phyloP scores from a whole-genome alignment of 2,888 invertebrate species.

The Drosophila melanocephala region DNA sequence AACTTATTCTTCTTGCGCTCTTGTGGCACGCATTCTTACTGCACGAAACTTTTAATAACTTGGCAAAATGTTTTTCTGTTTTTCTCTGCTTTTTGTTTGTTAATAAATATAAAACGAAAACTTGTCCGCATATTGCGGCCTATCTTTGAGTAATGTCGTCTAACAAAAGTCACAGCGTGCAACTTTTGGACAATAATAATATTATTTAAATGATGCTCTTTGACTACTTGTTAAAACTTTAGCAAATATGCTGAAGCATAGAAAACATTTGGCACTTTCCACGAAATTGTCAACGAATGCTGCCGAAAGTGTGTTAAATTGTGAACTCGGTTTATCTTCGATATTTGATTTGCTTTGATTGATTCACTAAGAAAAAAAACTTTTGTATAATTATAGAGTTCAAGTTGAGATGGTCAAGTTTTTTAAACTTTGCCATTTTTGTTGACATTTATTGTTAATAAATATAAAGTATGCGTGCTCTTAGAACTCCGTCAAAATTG shows the following conservation, averaged over 20 bases:
- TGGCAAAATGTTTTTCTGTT: conserved; percentile 11
- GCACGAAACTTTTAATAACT: conserved; percentile 50
- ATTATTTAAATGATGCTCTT: conserved; percentile 6
- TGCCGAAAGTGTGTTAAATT: background rate
- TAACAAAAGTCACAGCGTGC: background rate
- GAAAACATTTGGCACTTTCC: background rate
- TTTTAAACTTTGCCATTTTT: background rate
- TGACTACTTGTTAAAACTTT: conserved; percentile 7
- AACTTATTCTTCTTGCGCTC: background rate
- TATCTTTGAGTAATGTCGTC: conserved; percentile 14
- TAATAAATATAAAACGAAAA: conserved; percentile 31
- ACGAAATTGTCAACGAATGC: background rate
- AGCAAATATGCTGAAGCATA: no score
- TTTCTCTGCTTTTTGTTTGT: background rate
- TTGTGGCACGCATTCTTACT: conserved; percentile 17
- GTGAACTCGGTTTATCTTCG: background rate
- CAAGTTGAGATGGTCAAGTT: background rate
- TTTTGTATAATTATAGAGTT: background rate
- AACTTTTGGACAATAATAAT: conserved; percentile 22
- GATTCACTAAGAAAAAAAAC: background rate
- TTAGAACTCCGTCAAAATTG: no score
- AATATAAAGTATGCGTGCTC: no score
- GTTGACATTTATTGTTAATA: no score
- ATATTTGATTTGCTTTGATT: background rate
- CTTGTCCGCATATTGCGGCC: conserved; percentile 23